Evolutionary conservation across 2,113 vertebrate genomes (phyloP).

Genomic region (Talpa occidentalis): DNA sequence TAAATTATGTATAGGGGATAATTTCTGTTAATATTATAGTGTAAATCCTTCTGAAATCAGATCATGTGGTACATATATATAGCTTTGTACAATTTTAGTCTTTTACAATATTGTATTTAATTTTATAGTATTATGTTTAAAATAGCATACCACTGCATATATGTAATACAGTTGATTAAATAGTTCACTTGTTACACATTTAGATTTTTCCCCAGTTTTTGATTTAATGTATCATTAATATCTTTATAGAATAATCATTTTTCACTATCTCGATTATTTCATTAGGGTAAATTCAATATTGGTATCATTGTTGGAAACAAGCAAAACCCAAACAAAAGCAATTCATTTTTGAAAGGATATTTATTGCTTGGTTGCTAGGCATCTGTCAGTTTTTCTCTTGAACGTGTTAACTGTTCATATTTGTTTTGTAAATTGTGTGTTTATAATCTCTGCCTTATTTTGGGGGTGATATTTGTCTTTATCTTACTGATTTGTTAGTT

Average conservation of each 20-base stretch:
- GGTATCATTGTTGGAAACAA: constrained; percentile 25
- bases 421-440: constrained; percentile 15
- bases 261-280: neutral
- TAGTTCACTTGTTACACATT: neutral
- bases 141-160: neutral
- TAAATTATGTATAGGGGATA: neutral
- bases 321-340: constrained; percentile 18
- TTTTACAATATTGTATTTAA: neutral
- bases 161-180: neutral
- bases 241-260: neutral
- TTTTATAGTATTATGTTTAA: neutral
- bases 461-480: constrained; percentile 28
- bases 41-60: neutral
- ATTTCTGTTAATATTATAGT: neutral
- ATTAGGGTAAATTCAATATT: constrained; percentile 17
- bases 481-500: neutral
- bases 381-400: constrained; percentile 28
- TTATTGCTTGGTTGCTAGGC: neutral
- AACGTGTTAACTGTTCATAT: neutral
- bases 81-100: neutral
- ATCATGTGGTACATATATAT: neutral
- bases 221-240: neutral
- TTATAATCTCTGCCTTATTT: constrained; percentile 52
- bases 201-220: neutral
- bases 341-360: constrained; percentile 35